Base-by-base conservation (phyloP, 2,888 invertebrate genomes). In the Timandra comae region DNA sequence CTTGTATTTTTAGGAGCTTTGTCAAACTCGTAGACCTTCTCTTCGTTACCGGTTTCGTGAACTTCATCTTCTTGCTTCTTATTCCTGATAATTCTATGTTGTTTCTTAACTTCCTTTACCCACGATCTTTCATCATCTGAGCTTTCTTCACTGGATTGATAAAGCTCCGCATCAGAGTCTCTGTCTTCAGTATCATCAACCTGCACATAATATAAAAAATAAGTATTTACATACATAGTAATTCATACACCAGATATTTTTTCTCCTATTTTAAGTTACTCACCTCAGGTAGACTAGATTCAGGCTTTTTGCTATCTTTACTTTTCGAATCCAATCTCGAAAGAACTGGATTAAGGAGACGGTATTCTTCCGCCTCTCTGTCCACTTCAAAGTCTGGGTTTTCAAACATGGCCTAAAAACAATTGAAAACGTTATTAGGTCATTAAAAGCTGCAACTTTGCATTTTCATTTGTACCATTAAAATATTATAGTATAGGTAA, bases 301-400 rank as follows among this genome's bases (percentile, higher is more conserved):
- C 87, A 7, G 77, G 70, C 47, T 87, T 84, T 7, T 87, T 64
- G 42, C 88, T 88, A 56, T 88, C 66, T 51, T 89, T 87, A 56
- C 91, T 92, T 27, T 88, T 87, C 63, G 91, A 94, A 50, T 94
- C 93, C 30, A 96, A 70, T 52, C 94, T 91, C 19, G 95, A 92
- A 21, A 98, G 84, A 3, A 96, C 95, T 10, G 97, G 97, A 71
- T 97, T 96, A 10, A 97, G 80, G 39, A 98, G 85, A 52, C 92
- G 88, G 70, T 90, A 99, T 65, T 97, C 97, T 56, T 96, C 95
- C 29, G 94, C 91, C 61, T 90, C 90, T 55, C 90, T 92, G 66
- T 98, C 94, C 34, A 98, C 93, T 76, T 97, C 92, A 73, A 95
- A 99, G 63, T 97, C 96, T 7, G 96, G 92, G 82, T 99, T 95